Base-by-base conservation (phyloP, 2,797 vertebrate genomes). In the Sebastiscus albofasciatus region DNA sequence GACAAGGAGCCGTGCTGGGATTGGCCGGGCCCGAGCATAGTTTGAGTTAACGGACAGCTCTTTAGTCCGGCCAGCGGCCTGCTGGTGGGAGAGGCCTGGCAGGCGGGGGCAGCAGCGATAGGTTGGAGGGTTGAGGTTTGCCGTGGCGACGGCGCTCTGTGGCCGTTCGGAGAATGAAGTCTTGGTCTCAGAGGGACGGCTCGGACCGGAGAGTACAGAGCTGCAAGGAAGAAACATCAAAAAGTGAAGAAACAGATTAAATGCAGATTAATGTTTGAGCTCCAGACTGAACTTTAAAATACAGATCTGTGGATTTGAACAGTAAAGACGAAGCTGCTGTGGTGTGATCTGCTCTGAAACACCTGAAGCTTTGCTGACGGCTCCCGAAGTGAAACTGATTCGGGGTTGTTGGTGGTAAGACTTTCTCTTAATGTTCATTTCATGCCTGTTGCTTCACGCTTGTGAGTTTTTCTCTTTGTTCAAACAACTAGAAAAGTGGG, bases 121-220 rank as follows among this genome's bases (percentile, higher is more conserved):
- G 94, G 93, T 18, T 97, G 97, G 2, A 97, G 96, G 81, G 97
- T 8, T 26, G 96, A 95, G 90, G 95, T 93, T 60, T 97, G 97
- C 81, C 97, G 96, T 46, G 97, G 97, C 8, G 97, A 92, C 75
- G 95, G 84, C 72, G 95, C 96, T 39, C 92, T 71, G 88, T 96
- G 94, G 77, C 96, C 89, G 49, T 95, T 94, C 1, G 96, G 95
- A 52, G 87, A 89, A 81, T 96, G 97, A 73, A 96, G 96, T n/a
- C 93, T 85, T 69, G 93, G 96, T 74, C 97, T 96, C 83, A 99
- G 94, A 78, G 97, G 96, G 93, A 98, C 97, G 89, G 97, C 96
- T 77, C 97, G 97, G 74, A 98, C 93, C 16, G 98, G 96, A 92
- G 97, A 97, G 95, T 98, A 99, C 31, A 98, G 97, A 84, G 97